Evolutionary conservation across 2,113 vertebrate genomes (phyloP), one percentile per base, ranked within the genome.

Genomic region (Steatornis caripensis): DNA sequence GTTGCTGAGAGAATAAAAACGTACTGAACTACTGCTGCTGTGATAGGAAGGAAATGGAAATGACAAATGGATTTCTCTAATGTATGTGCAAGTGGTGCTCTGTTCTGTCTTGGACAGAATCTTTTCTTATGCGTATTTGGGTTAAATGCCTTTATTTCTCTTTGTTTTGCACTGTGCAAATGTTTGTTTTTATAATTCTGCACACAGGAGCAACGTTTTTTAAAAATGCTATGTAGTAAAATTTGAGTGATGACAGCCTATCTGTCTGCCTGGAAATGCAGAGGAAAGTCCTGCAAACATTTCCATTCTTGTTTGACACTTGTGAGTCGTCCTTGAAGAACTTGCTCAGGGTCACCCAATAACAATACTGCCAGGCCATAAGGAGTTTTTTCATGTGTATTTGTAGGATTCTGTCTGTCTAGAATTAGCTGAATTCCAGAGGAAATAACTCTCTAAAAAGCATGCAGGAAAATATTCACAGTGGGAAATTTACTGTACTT

Each of bases 351-450:
- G 53, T 89, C 61, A 91, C 24, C 13, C 68, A 68, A 17, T 69
- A 88, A 88, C 64, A 87, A 68, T 69, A 65, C 10, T 79, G 20
- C 19, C 62, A 85, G 75, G 76, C 26, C 10, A 69, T 14, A 57
- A 79, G 37, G 61, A 84, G 32, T 37, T 82, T 82, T 95, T 92
- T 87, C 36, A 20, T 41, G 26, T 65, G 22, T 39, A 80, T 72
- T 95, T 92, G 45, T 84, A 46, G 61, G 45, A 79, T 79, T 34
- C 49, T 61, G 6, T 39, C 32, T 66, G 37, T 60, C 57, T 76
- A 75, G 49, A 91, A 92, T 68, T 65, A 89, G 41, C 23, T 89
- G 77, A 92, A 93, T 96, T 91, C 89, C 81, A 89, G 41, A 87
- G 57, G 57, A 92, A 93, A 95, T 89, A 65, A 46, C 65, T 93